Evolutionary conservation across 2,113 vertebrate genomes (phyloP).

Genomic region (Embiotoca jacksoni): DNA sequence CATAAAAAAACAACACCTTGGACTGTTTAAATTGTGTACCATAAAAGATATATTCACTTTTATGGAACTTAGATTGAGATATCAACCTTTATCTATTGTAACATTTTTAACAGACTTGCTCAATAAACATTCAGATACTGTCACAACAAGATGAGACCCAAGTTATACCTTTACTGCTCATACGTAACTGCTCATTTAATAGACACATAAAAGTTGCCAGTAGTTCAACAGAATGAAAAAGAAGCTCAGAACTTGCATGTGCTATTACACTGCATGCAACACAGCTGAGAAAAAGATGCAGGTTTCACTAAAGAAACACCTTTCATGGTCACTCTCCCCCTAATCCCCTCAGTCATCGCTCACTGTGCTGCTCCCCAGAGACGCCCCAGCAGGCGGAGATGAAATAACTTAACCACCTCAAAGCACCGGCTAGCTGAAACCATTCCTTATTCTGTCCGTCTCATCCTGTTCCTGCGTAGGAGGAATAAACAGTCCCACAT

Average conservation of each 20-base stretch:
- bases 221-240: not conserved
- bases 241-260: not conserved
- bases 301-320: not conserved
- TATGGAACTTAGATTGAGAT: no score
- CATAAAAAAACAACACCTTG: not conserved
- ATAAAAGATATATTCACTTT: no score
- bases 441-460: conserved; percentile 19
- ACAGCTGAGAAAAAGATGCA: not conserved
- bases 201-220: not conserved
- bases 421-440: not conserved
- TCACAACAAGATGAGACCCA: not conserved
- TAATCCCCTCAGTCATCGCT: not conserved
- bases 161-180: not conserved
- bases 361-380: not conserved
- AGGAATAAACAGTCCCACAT: conserved; percentile 15
- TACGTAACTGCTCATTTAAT: not conserved
- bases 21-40: not conserved
- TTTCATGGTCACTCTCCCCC: not conserved
- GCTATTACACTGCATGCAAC: not conserved
- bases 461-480: not conserved
- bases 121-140: not conserved
- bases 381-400: not conserved
- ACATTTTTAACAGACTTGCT: not conserved
- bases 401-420: conserved; percentile 6
- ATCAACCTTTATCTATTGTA: not conserved